phyloP scores from a whole-genome alignment of 2,797 vertebrate genomes.

The Moxostoma hubbsi region DNA sequence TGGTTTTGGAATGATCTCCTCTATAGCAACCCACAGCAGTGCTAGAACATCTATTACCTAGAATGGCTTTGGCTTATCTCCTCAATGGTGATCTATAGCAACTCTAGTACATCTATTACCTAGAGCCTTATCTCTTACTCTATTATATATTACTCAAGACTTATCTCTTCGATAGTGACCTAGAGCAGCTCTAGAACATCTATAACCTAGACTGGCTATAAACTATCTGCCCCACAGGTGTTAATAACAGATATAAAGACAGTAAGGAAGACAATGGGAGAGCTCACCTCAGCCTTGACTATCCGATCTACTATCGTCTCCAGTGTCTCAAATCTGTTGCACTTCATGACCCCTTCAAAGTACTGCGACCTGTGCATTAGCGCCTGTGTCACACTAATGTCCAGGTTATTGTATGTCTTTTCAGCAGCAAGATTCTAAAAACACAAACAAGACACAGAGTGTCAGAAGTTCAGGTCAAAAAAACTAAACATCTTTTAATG shows the following conservation, averaged over 20 bases:
- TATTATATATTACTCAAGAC: too few species aligned
- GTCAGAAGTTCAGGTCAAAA: too few species aligned
- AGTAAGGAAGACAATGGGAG: too few species aligned
- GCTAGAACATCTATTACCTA: too few species aligned
- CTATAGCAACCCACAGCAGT: too few species aligned
- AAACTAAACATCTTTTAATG: neutral
- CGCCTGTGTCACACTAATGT: conserved; percentile 94
- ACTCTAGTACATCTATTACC: too few species aligned
- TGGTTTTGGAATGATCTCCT: too few species aligned
- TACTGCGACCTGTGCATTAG: conserved; percentile 93
- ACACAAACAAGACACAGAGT: neutral
- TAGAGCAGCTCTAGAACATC: neutral
- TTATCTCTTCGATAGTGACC: too few species aligned
- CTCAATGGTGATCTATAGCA: too few species aligned
- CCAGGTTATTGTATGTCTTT: conserved; percentile 96
- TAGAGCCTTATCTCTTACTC: too few species aligned
- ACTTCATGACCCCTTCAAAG: conserved; percentile 96
- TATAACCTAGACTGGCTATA: neutral
- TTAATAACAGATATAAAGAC: too few species aligned
- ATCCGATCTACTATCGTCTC: conserved; percentile 96
- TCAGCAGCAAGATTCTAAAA: conserved; percentile 94
- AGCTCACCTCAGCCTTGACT: conserved; percentile 92
- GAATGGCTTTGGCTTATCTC: too few species aligned
- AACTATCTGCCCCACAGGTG: neutral
- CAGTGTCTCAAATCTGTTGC: conserved; percentile 90